Percentiles rank a stretch among this genome's conserved stretches.
phyloP scores from a whole-genome alignment of 2,113 vertebrate genomes.

The Mesoclemmys tuberculata region DNA sequence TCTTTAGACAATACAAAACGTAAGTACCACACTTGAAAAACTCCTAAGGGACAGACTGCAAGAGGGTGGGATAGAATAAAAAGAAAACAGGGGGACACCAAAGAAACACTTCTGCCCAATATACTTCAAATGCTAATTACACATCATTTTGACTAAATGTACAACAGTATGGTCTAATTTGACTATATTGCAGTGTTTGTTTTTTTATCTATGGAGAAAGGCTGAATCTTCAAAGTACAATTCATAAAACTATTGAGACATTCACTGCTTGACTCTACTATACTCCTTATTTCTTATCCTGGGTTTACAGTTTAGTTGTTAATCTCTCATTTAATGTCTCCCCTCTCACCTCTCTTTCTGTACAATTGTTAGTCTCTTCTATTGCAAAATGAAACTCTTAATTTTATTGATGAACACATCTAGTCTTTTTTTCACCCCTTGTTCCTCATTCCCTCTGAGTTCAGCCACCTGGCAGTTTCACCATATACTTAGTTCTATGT shows the following conservation, averaged over 20 bases:
- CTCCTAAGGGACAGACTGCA: neutral
- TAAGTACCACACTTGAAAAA: neutral
- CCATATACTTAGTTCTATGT: neutral
- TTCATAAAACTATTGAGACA: neutral
- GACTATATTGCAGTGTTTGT: neutral
- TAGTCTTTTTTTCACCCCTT: neutral
- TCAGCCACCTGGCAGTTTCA: neutral
- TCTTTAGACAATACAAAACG: neutral
- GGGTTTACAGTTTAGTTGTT: neutral
- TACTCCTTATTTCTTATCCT: neutral
- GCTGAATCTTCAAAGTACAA: neutral
- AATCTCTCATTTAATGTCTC: neutral
- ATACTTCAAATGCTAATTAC: too few relatives aligned
- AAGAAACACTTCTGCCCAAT: neutral
- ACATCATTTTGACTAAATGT: neutral
- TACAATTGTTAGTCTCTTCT: neutral
- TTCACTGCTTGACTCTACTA: neutral
- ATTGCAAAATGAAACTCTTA: neutral
- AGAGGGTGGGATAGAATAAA: neutral
- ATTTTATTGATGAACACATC: neutral
- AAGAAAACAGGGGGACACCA: neutral
- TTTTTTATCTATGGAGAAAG: neutral
- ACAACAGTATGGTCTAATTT: neutral
- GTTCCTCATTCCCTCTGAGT: neutral
- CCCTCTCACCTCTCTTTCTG: neutral